Conservation (phyloP, 2,797 vertebrate species). For the Lepilemur septentrionalis region DNA sequence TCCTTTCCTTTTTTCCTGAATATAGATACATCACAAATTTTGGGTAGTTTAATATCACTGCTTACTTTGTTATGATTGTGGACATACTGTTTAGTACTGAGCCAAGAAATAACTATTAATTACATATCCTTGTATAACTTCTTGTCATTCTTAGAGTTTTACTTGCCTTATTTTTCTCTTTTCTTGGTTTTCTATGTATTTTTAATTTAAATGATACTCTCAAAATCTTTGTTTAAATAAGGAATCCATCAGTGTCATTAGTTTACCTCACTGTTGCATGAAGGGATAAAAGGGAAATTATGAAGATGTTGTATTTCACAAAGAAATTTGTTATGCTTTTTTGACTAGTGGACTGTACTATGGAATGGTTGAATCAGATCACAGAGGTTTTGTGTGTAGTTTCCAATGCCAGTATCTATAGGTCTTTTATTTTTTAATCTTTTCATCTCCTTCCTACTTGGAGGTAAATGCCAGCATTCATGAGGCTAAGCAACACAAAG, state of each 20-base stretch:
- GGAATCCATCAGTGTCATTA: background rate
- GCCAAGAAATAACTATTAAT: background rate
- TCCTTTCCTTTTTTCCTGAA: background rate
- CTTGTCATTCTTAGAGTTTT: background rate
- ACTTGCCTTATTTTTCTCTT: background rate
- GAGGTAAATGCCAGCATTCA: background rate
- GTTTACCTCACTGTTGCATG: background rate
- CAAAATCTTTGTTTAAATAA: conserved; percentile 2
- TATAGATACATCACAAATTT: background rate
- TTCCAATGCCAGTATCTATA: background rate
- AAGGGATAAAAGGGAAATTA: conserved; percentile 8
- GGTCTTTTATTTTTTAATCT: background rate
- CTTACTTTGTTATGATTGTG: background rate
- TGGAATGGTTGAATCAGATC: background rate
- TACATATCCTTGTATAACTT: background rate
- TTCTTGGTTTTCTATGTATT: background rate
- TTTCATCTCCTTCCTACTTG: background rate
- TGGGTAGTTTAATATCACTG: background rate
- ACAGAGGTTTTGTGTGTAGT: background rate
- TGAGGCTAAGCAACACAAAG: background rate
- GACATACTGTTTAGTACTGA: background rate
- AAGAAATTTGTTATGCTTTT: background rate
- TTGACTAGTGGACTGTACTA: background rate
- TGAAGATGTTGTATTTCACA: background rate
- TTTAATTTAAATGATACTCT: background rate